Conservation (phyloP, 2,888 invertebrate genomes). For the Eilema sororculum region DNA sequence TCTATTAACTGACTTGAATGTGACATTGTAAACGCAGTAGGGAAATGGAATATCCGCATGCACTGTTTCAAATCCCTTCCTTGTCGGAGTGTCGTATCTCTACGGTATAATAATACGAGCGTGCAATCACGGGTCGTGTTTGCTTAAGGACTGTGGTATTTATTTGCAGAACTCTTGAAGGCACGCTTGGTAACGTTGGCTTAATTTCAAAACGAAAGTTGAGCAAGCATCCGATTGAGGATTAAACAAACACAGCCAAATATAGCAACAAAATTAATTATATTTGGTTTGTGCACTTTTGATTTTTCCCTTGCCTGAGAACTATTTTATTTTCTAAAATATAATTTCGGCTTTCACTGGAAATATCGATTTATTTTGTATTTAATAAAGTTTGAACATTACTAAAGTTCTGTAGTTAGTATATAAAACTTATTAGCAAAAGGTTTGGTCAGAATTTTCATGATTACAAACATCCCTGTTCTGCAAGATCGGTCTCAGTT, state of each 20-base stretch:
- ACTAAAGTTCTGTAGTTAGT: too few relatives aligned
- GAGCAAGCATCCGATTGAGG: slow-evolving; percentile 75
- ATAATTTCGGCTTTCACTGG: neutral
- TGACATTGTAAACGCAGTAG: slow-evolving; percentile 33
- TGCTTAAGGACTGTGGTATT: slow-evolving; percentile 73
- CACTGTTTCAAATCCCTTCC: slow-evolving; percentile 36
- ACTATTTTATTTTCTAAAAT: neutral
- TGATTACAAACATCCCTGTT: too few relatives aligned
- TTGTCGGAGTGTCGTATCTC: slow-evolving; percentile 34
- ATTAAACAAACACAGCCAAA: slow-evolving; percentile 65
- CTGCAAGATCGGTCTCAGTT: too few relatives aligned
- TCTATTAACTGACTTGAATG: slow-evolving; percentile 20
- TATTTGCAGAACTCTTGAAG: slow-evolving; percentile 79
- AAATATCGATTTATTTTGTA: too few relatives aligned
- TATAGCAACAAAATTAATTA: slow-evolving; percentile 50
- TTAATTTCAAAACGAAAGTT: slow-evolving; percentile 77
- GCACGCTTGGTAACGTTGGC: slow-evolving; percentile 65
- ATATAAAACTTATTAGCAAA: too few relatives aligned
- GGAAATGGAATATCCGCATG: slow-evolving; percentile 48
- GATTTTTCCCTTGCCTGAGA: slow-evolving; percentile 8
- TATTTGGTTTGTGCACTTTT: slow-evolving; percentile 11
- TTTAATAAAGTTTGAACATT: neutral
- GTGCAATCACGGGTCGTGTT: slow-evolving; percentile 73
- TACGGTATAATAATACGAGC: slow-evolving; percentile 39
- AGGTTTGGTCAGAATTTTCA: too few relatives aligned